These are phyloP conservation scores for Hemiscyllium ocellatum DNA, from an alignment of 2,113 vertebrate species.

Conservation along the genomic window DNA sequence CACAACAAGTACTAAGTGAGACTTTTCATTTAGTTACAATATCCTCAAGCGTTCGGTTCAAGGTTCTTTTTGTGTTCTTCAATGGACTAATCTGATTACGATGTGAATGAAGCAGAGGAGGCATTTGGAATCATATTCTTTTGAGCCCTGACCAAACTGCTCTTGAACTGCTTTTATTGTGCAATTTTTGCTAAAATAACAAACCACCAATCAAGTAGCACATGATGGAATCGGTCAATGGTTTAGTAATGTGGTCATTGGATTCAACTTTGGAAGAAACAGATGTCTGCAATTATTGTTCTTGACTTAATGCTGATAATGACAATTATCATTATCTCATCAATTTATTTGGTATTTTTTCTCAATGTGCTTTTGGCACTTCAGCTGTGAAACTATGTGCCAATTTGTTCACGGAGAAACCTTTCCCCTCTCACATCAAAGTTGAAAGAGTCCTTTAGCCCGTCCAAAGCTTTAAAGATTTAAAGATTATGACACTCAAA, in stretches of 20 bases:
- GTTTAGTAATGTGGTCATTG: neutral
- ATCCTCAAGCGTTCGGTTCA: neutral
- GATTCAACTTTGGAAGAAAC: neutral
- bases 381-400: no score
- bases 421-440: neutral
- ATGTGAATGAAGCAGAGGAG: neutral
- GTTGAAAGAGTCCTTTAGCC: neutral
- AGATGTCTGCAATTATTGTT: neutral
- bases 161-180: neutral
- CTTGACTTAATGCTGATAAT: neutral
- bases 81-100: neutral
- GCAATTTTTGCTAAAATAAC: neutral
- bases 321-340: neutral
- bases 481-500: neutral
- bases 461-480: conserved; percentile 13
- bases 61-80: neutral
- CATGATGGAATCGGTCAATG: neutral
- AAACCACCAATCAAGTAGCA: neutral
- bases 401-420: neutral
- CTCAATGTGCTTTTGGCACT: neutral
- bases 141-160: neutral
- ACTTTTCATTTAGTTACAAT: neutral
- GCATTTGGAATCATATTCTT: neutral
- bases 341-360: neutral
- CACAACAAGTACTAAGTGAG: neutral